Percentiles rank a stretch among this genome's conserved stretches.
Conservation (phyloP, 1,140 invertebrate genomes). For the Zeugodacus cucurbitae region DNA sequence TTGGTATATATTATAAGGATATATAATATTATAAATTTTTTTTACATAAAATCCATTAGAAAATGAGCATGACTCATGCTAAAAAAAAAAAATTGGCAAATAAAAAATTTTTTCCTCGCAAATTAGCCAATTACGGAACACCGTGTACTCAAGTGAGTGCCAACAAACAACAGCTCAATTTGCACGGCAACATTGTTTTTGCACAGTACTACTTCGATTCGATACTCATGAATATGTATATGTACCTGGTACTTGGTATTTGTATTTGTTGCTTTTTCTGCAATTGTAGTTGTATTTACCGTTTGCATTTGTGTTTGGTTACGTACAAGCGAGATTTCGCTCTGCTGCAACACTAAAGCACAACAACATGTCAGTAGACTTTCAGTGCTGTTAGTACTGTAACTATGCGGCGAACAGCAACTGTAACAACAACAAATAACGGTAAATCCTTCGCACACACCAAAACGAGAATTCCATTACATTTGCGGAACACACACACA, state of each 20-base stretch:
- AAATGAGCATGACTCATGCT: not conserved
- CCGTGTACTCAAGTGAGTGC: not conserved
- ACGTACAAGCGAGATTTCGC: not conserved
- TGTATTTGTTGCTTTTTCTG: not conserved
- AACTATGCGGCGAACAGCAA: not conserved
- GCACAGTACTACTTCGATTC: not conserved
- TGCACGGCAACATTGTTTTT: not conserved
- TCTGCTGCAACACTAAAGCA: not conserved
- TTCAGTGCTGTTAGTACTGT: not conserved
- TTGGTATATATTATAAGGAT: no score
- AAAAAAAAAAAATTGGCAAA: not conserved
- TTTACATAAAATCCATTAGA: no score
- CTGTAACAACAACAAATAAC: not conserved
- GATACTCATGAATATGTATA: not conserved
- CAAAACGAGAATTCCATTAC: not conserved
- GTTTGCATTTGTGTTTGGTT: not conserved
- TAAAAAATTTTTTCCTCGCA: not conserved
- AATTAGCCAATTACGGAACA: not conserved
- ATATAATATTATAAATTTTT: no score
- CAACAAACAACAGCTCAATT: slow-evolving; percentile 1
- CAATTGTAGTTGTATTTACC: not conserved
- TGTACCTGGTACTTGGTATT: not conserved
- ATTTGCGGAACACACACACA: not conserved
- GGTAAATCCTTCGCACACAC: not conserved
- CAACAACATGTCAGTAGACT: not conserved